Conservation (phyloP, 2,888 invertebrate species). For the Dione vanillae region DNA sequence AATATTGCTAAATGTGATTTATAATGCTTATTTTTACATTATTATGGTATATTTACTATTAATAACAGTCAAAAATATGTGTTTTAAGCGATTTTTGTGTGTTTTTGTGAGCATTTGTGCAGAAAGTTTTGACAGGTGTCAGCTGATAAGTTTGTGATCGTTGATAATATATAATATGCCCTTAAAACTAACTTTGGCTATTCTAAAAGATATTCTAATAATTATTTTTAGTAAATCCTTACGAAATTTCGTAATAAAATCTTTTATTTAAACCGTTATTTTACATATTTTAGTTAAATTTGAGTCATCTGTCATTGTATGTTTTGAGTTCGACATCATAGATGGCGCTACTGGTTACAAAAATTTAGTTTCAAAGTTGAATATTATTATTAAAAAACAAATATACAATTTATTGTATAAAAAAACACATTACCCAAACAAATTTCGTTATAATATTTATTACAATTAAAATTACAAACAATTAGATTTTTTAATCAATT, state of each 20-base stretch:
- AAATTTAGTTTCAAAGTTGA: neutral
- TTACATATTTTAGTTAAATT: slow-evolving; percentile 6
- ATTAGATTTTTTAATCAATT: neutral
- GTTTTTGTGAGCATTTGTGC: slow-evolving; percentile 81
- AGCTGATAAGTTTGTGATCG: slow-evolving; percentile 58
- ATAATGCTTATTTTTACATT: slow-evolving; percentile 57
- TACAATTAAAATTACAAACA: neutral
- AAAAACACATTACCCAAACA: too few relatives aligned
- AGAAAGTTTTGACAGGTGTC: slow-evolving; percentile 80
- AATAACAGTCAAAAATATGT: slow-evolving; percentile 51
- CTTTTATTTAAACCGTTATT: neutral
- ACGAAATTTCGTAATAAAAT: neutral
- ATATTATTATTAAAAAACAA: neutral
- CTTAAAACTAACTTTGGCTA: neutral
- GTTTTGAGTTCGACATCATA: slow-evolving; percentile 45
- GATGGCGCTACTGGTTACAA: slow-evolving; percentile 61
- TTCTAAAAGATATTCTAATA: neutral
- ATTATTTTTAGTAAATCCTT: neutral
- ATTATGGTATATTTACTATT: slow-evolving; percentile 51
- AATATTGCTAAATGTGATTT: slow-evolving; percentile 74
- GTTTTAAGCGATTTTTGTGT: slow-evolving; percentile 57
- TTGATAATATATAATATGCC: slow-evolving; percentile 5
- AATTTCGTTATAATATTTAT: too few relatives aligned
- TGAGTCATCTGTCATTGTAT: slow-evolving; percentile 34
- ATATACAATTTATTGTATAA: neutral